These are phyloP conservation scores for Cryptus armator DNA, from an alignment of 2,888 invertebrate species.

Conservation along the genomic window DNA sequence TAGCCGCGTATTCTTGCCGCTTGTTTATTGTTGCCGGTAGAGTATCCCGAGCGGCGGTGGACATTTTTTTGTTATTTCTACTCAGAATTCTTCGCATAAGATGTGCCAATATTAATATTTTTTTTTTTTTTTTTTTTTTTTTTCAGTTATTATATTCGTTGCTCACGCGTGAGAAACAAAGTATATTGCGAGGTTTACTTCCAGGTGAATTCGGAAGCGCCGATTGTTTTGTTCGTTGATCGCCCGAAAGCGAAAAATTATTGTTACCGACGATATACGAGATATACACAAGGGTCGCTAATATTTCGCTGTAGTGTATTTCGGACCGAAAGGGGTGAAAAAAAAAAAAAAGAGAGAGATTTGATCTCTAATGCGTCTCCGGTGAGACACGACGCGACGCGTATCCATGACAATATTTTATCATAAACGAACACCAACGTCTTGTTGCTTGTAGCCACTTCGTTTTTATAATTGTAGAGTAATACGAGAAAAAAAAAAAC, in stretches of 20 bases:
- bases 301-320: conserved; percentile 23
- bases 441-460: conserved; percentile 42
- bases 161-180: background rate
- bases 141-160: background rate
- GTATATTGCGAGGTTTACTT: background rate
- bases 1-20: conserved; percentile 54
- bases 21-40: conserved; percentile 56
- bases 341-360: background rate
- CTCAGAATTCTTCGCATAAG: conserved; percentile 27
- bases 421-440: conserved; percentile 62
- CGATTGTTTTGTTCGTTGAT: conserved; percentile 32
- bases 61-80: conserved; percentile 25
- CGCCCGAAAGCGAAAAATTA: conserved; percentile 33
- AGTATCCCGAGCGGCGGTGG: conserved; percentile 38
- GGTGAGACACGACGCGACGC: conserved; percentile 41
- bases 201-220: background rate
- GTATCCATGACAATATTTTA: conserved; percentile 75
- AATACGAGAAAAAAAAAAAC: background rate
- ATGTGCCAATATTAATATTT: conserved; percentile 33
- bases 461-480: conserved; percentile 7
- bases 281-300: conserved; percentile 28
- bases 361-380: conserved; percentile 43
- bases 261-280: conserved; percentile 43
- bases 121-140: conserved; percentile 20
- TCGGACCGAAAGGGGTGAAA: background rate